These are phyloP conservation scores for Todiramphus saurophagus DNA, from an alignment of 2,113 vertebrate genomes.

Conservation along the genomic window DNA sequence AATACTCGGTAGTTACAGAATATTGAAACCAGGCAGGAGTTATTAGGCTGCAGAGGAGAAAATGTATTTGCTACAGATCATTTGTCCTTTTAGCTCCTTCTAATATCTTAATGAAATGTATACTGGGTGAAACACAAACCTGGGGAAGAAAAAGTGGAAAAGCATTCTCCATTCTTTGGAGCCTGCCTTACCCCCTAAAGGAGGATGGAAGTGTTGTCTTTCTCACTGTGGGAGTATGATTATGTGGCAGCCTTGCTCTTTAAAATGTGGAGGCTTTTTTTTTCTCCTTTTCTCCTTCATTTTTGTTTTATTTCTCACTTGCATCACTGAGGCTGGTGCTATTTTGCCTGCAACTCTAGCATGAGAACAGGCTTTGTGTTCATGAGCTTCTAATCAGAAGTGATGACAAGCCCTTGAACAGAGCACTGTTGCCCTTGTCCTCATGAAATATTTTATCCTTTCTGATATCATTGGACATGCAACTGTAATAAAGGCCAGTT, in stretches of 20 bases:
- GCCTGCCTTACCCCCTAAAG: background rate
- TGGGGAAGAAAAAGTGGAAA: background rate
- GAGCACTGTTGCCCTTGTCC: background rate
- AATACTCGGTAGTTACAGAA: background rate
- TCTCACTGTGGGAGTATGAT: background rate
- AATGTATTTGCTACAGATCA: background rate
- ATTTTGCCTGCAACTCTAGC: background rate
- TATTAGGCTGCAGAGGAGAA: background rate
- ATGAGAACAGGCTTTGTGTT: background rate
- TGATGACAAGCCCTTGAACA: background rate
- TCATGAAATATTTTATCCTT: slow-evolving; percentile 6
- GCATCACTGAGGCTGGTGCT: background rate
- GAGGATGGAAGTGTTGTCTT: background rate
- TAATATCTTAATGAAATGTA: background rate
- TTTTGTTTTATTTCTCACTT: background rate
- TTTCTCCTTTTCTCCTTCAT: background rate
- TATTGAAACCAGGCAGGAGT: background rate
- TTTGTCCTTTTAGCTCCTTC: background rate
- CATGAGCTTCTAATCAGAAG: background rate
- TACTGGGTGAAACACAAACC: background rate
- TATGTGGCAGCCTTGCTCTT: background rate
- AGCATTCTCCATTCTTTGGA: background rate
- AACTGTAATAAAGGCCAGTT: background rate
- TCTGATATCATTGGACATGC: background rate
- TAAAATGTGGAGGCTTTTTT: background rate